These are phyloP conservation scores for Agriotes lineatus DNA, from an alignment of 2,888 invertebrate genomes.

Conservation along the genomic window DNA sequence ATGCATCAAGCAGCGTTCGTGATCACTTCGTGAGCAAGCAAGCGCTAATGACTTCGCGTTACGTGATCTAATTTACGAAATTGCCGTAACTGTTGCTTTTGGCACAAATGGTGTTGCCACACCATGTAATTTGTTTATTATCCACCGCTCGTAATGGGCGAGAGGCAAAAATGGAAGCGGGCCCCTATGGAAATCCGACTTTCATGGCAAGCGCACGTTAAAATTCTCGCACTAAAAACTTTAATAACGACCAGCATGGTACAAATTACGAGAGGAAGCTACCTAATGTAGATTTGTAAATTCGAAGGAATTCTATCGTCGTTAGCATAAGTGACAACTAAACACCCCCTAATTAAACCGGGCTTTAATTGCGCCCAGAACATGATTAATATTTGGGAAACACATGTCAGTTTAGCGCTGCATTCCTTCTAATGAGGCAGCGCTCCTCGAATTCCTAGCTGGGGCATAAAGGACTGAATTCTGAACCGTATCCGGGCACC, in stretches of 20 bases:
- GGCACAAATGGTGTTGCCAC: conserved; percentile 39
- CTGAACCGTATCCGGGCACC: conserved; percentile 30
- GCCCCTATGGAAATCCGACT: background rate
- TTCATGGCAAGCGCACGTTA: conserved; percentile 9
- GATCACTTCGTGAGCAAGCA: conserved; percentile 43
- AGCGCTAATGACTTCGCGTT: conserved; percentile 49
- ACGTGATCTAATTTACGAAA: conserved; percentile 52
- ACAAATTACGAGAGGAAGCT: conserved; percentile 15
- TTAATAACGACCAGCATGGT: background rate
- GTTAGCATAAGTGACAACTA: conserved; percentile 61
- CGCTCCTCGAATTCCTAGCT: conserved; percentile 60
- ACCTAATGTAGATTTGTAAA: conserved; percentile 12
- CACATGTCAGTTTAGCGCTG: conserved; percentile 67
- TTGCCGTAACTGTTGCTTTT: conserved; percentile 44
- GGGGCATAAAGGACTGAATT: conserved; percentile 44
- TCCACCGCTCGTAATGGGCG: conserved; percentile 16
- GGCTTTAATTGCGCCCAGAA: conserved; percentile 64
- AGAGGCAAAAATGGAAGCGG: background rate
- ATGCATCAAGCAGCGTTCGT: conserved; percentile 37
- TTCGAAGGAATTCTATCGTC: conserved; percentile 55
- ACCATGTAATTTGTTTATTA: conserved; percentile 40
- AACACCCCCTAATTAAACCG: conserved; percentile 65
- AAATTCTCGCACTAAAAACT: conserved; percentile 4
- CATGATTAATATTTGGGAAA: conserved; percentile 66
- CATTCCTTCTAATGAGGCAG: conserved; percentile 67